Evolutionary conservation across 53 echinoderm and acorn worm genomes (phyloP).

Genomic region (Antedon mediterranea): DNA sequence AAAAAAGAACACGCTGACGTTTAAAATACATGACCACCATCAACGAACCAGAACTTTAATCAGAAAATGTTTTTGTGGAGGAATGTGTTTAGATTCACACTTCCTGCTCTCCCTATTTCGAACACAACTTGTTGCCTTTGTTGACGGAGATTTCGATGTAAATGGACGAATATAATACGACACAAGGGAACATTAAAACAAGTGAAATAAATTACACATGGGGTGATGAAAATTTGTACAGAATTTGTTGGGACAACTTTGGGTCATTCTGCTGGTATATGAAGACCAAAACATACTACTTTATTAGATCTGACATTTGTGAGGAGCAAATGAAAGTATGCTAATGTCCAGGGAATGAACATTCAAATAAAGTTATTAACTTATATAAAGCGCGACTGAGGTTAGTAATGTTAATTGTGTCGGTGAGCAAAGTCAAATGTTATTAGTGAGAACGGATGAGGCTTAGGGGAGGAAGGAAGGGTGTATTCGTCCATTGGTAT

Average conservation of each 20-base stretch:
- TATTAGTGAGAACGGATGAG: neutral
- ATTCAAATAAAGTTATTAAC: neutral
- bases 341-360: neutral
- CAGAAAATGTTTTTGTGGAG: neutral
- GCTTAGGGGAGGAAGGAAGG: neutral
- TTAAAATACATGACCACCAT: neutral
- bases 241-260: neutral
- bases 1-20: neutral
- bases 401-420: neutral
- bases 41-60: neutral
- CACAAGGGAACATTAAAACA: neutral
- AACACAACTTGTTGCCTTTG: neutral
- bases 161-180: neutral
- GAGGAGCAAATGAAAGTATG: no score
- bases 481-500: no score
- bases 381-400: neutral
- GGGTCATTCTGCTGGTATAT: no score
- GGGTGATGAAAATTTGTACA: neutral
- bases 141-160: neutral
- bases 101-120: neutral
- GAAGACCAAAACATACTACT: no score
- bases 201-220: neutral
- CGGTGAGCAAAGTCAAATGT: neutral
- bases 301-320: no score
- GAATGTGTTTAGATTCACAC: neutral